Evolutionary conservation across 1,140 invertebrate species (phyloP).

Genomic region (Gonatopus flavifemur): DNA sequence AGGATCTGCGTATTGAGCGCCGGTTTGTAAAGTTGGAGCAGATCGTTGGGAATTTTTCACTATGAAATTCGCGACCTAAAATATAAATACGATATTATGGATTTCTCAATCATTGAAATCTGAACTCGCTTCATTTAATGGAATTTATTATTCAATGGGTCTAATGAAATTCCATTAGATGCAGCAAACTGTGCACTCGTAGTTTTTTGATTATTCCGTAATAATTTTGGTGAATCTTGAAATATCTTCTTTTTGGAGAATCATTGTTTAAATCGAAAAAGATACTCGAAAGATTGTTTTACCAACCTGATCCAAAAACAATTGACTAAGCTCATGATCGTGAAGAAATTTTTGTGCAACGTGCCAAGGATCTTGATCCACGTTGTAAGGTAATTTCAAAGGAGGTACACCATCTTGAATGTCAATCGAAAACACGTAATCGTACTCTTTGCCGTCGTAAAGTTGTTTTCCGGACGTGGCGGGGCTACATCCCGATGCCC

Average conservation of each 20-base stretch:
- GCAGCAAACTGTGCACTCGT: not conserved
- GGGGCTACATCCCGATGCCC: slow-evolving; percentile 69
- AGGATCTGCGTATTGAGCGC: slow-evolving; percentile 69
- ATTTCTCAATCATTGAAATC: no score
- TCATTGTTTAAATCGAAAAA: not conserved
- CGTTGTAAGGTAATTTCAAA: slow-evolving; percentile 91
- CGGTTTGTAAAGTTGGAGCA: slow-evolving; percentile 37
- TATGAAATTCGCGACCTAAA: slow-evolving; percentile 90
- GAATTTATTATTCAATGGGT: not conserved
- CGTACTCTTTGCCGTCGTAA: slow-evolving; percentile 88
- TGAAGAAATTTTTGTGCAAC: slow-evolving; percentile 93
- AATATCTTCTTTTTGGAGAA: not conserved
- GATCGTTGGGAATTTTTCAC: slow-evolving; percentile 71
- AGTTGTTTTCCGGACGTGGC: slow-evolving; percentile 72
- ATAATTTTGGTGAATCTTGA: not conserved
- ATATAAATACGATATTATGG: slow-evolving; percentile 39
- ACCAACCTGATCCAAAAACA: slow-evolving; percentile 90
- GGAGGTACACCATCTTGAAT: slow-evolving; percentile 86
- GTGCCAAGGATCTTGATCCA: slow-evolving; percentile 84
- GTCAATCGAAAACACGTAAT: slow-evolving; percentile 94
- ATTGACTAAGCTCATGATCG: slow-evolving; percentile 78
- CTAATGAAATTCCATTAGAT: not conserved
- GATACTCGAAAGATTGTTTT: not conserved
- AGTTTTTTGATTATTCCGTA: no score
- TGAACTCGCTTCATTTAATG: no score